Evolutionary conservation across 2,797 vertebrate species (phyloP).

Genomic region (Trichosurus vulpecula): DNA sequence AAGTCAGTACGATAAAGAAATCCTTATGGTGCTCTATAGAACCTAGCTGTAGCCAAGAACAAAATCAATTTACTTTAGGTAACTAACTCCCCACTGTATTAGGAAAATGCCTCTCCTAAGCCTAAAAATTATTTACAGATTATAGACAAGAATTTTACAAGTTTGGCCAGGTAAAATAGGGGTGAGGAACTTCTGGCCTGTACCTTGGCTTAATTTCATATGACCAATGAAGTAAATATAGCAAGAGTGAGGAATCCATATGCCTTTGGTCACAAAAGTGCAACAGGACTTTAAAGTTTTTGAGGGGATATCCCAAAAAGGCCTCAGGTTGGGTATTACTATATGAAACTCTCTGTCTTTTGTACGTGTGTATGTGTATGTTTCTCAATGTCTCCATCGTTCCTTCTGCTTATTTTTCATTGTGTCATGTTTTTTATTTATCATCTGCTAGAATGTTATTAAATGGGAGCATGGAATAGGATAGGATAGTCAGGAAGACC

Average conservation of each 20-base stretch:
- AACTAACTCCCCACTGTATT: neutral
- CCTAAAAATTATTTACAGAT: neutral
- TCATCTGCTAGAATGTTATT: neutral
- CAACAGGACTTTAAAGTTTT: constrained; percentile 16
- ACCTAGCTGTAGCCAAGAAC: neutral
- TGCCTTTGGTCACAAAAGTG: constrained; percentile 37
- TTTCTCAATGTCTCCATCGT: constrained; percentile 8
- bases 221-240: neutral
- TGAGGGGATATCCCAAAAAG: constrained; percentile 33
- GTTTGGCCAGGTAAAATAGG: neutral
- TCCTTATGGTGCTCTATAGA: neutral
- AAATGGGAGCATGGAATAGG: neutral
- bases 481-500: neutral
- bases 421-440: constrained; percentile 22
- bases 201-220: constrained; percentile 43
- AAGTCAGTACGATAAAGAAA: neutral
- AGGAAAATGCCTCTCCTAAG: neutral
- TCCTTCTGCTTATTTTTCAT: constrained; percentile 41
- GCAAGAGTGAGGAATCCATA: neutral
- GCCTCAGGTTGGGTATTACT: neutral
- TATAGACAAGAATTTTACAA: neutral
- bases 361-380: neutral
- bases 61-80: neutral
- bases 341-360: neutral
- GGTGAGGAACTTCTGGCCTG: neutral